Evolutionary conservation across 2,888 invertebrate species (phyloP), one percentile per base, ranked within the genome.

Genomic region (Nymphalis polychloros): DNA sequence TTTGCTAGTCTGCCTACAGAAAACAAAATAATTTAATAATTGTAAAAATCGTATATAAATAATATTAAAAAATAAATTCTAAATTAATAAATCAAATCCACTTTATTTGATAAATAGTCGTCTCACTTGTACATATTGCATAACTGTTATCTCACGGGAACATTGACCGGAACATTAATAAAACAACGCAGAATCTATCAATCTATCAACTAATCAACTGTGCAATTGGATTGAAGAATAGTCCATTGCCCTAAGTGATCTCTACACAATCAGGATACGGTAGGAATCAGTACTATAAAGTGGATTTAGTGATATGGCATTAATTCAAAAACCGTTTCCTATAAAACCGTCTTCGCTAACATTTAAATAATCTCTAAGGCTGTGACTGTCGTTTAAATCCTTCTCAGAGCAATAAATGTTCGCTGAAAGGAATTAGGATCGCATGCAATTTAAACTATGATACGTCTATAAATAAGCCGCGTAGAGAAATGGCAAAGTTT

Each of bases 161-260:
- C 66, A 59, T 69, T 63, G 64, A 64, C 66, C 53, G 67, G 62
- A 57, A 67, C 62, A 60, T 64, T 70, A 71, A 70, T 70, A 65
- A 67, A 60, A 67, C 63, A 52, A 64, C 67, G 53, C 59, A 70
- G 64, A 73, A 76, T 76, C 75, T 72, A 71, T 72, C 75, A 75
- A 75, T 75, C 73, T 73, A 74, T 72, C 73, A 70, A 73, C 69
- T 73, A 73, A 75, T 75, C 75, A 75, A 69, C 67, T 49, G 65
- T 68, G 68, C 68, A 71, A 69, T 66, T 68, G 71, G 67, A 69
- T 69, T 73, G 67, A 74, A 74, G 75, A 72, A 76, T 75, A 74
- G 68, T 71, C 75, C 74, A 75, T 74, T 74, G 68, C 70, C 59
- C 63, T 72, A 69, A 74, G 70, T 73, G 67, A 49, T 48, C 55